Conservation (phyloP, 1,140 invertebrate genomes). For the Tetramorium alpestre region DNA sequence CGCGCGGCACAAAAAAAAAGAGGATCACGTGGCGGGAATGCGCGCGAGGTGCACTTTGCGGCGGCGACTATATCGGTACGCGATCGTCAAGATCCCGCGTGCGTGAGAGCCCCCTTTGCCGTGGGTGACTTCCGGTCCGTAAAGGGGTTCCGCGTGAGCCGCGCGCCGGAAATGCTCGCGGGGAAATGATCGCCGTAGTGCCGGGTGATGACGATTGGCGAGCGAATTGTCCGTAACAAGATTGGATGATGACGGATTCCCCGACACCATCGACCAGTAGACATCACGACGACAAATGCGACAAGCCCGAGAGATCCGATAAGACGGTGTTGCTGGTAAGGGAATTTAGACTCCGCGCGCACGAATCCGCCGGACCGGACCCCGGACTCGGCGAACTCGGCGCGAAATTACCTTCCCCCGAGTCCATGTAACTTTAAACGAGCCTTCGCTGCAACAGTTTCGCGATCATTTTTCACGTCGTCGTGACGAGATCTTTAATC, state of each 20-base stretch:
- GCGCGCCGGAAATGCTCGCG: constrained; percentile 30
- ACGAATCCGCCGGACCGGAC: not conserved
- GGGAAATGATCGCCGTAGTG: constrained; percentile 42
- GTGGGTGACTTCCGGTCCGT: not conserved
- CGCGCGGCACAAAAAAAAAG: constrained; percentile 18
- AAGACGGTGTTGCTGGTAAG: constrained; percentile 78
- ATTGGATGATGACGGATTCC: constrained; percentile 82
- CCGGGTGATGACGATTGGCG: constrained; percentile 67
- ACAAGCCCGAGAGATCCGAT: constrained; percentile 73
- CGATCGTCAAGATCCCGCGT: not conserved
- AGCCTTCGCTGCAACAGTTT: not conserved
- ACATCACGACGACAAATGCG: constrained; percentile 77
- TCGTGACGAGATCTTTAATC: constrained; percentile 26
- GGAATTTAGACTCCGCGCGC: not conserved
- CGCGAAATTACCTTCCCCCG: not conserved
- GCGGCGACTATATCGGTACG: constrained; percentile 15
- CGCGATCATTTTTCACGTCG: constrained; percentile 16
- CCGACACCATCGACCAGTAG: constrained; percentile 78
- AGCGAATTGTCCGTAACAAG: constrained; percentile 55
- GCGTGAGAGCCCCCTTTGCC: not conserved
- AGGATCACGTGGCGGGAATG: constrained; percentile 48
- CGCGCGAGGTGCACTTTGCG: constrained; percentile 26
- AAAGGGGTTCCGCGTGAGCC: not conserved
- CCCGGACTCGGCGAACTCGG: not conserved
- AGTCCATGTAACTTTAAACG: constrained; percentile 22